Base-by-base conservation (phyloP, 2,888 invertebrate species). In the Cheilosia variabilis region DNA sequence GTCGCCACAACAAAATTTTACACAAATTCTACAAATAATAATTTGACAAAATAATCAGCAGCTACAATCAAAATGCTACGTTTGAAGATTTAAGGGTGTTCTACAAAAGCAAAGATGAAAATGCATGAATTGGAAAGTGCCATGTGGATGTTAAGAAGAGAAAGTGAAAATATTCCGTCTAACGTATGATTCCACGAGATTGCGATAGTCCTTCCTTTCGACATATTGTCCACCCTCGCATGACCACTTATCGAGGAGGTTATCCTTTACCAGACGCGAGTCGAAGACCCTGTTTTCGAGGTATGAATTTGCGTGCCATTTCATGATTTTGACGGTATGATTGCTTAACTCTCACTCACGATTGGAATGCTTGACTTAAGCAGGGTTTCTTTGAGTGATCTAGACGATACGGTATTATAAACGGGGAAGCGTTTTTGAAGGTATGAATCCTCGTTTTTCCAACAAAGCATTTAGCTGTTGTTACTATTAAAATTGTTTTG, bases 101-200 rank as follows among this genome's bases (percentile, higher is more conserved):
- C 52, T 73, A 60, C 53, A 69, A 58, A 47, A 24, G 17, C 31
- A 37, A 73, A 55, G 10, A 31, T 53, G 6, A 87, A 71, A 41
- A 27, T 52, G 24, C 22, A 31, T 24, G 57, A 15, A 9, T 43
- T 78, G 71, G 57, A 73, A 50, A 22, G 53, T 66, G 72, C 47
- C 22, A 47, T 47, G 62, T 17, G 37, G 4, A 37, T 10, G 6
- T 47, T 19, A 17, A 52, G 13, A 31, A 75, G 75, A 73, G 69
- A 57, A 87, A 89, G 91, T 22, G 17, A 7, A 47, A 37, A 53
- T 34, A 37, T 71, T 72, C 13, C 37, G 27, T 76, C 86, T 86
- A 86, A 92, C 92, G 90, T 92, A 91, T 89, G 92, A 92, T 88
- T 92, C 92, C 89, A 91, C 90, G 87, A 92, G 91, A 88, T 92